Evolutionary conservation across 2,888 invertebrate species (phyloP).

Genomic region (Anoplius nigerrimus): DNA sequence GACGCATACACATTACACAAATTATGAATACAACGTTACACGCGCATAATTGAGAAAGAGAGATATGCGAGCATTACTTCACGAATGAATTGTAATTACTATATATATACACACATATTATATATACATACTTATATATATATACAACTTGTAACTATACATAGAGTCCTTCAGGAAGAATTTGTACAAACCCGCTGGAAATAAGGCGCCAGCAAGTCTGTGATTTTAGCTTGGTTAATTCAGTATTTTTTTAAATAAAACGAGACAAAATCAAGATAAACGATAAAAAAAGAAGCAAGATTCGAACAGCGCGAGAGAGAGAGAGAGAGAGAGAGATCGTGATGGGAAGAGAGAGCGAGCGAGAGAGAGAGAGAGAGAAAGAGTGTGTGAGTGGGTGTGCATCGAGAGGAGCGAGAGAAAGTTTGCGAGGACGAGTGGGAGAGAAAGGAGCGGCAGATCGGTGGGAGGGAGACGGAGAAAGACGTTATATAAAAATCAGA

Average conservation of each 20-base stretch:
- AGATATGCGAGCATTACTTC: slow-evolving; percentile 53
- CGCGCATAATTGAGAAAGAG: slow-evolving; percentile 29
- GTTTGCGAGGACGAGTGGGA: background rate
- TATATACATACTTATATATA: slow-evolving; percentile 45
- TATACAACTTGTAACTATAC: slow-evolving; percentile 65
- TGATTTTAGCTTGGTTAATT: slow-evolving; percentile 76
- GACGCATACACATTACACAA: too few relatives aligned
- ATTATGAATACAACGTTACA: background rate
- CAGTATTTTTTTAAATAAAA: slow-evolving; percentile 75
- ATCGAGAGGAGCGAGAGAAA: background rate
- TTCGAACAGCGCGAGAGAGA: slow-evolving; percentile 49
- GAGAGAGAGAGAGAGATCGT: slow-evolving; percentile 25
- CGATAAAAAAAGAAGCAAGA: slow-evolving; percentile 56
- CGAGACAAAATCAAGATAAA: slow-evolving; percentile 62
- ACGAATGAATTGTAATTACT: slow-evolving; percentile 62
- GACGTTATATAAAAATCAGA: slow-evolving; percentile 14
- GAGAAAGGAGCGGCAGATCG: background rate
- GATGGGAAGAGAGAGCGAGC: slow-evolving; percentile 20
- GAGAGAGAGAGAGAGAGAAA: slow-evolving; percentile 22
- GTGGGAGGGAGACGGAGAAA: slow-evolving; percentile 17
- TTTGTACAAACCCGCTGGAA: slow-evolving; percentile 72
- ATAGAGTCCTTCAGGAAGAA: slow-evolving; percentile 74
- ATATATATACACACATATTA: slow-evolving; percentile 42
- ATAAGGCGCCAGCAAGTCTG: slow-evolving; percentile 70
- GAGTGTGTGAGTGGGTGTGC: slow-evolving; percentile 17